Conservation (phyloP, 2,113 vertebrate species). For the Lophochroa leadbeateri region DNA sequence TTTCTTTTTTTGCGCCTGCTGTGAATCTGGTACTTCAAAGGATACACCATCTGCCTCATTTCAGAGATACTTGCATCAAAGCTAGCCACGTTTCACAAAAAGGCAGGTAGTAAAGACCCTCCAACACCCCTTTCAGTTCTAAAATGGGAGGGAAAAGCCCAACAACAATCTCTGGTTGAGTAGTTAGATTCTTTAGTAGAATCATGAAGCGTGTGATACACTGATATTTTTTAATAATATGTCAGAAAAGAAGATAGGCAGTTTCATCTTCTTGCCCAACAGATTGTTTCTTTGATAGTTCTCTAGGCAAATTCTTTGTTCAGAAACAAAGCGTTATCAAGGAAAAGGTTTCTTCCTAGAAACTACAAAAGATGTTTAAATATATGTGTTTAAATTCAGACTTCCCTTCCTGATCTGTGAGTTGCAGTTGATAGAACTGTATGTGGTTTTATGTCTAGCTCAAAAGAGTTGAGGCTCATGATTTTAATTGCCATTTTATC, state of each 20-base stretch:
- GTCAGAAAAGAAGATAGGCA: neutral
- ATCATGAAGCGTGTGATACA: neutral
- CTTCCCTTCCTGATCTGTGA: neutral
- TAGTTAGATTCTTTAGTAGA: conserved; percentile 8
- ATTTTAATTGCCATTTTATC: neutral
- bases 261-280: conserved; percentile 47
- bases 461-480: neutral
- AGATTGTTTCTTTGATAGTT: conserved; percentile 51
- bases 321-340: conserved; percentile 34
- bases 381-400: conserved; percentile 39
- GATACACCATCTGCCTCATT: conserved; percentile 66
- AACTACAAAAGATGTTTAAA: neutral
- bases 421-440: neutral
- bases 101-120: conserved; percentile 60
- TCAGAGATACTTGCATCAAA: conserved; percentile 75
- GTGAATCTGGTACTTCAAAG: conserved; percentile 74
- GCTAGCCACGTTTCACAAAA: conserved; percentile 62
- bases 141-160: neutral
- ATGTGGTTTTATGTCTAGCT: neutral
- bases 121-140: neutral
- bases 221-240: conserved; percentile 46
- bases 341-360: neutral
- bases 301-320: conserved; percentile 35
- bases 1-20: conserved; percentile 35
- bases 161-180: conserved; percentile 51